Conservation (phyloP, 2,888 invertebrate genomes). For the Diarsia rubi region DNA sequence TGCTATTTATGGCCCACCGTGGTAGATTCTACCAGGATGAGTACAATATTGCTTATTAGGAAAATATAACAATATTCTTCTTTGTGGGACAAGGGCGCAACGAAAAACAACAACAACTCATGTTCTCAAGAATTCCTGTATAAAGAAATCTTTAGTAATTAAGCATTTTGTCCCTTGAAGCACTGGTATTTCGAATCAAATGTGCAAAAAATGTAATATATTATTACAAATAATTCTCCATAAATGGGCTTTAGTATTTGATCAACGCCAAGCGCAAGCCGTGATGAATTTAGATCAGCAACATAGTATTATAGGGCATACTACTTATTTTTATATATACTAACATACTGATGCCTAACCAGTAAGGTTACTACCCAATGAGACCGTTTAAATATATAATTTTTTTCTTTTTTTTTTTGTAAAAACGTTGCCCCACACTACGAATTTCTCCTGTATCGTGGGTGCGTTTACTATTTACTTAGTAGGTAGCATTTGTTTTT, state of each 20-base stretch:
- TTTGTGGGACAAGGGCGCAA: not conserved
- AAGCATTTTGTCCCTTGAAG: not conserved
- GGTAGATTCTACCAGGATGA: not conserved
- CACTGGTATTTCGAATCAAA: not conserved
- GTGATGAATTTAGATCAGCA: constrained; percentile 9
- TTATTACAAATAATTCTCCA: not conserved
- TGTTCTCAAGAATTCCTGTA: not conserved
- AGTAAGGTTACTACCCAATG: not conserved
- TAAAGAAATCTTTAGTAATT: not conserved
- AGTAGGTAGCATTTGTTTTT: not conserved
- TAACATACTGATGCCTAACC: not conserved
- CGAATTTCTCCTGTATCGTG: too few relatives aligned
- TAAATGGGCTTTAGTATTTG: not conserved
- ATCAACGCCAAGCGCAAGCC: too few relatives aligned
- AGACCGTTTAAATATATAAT: too few relatives aligned
- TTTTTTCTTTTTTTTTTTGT: too few relatives aligned
- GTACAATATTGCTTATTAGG: not conserved
- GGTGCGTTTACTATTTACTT: too few relatives aligned
- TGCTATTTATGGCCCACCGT: not conserved
- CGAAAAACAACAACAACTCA: not conserved
- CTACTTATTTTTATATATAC: not conserved
- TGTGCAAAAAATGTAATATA: not conserved
- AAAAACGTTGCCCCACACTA: too few relatives aligned
- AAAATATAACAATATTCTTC: not conserved
- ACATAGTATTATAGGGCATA: constrained; percentile 2